A percentile compares a stretch with the other conserved stretches of the same genome.
These are phyloP conservation scores for Eucera pruinosa DNA, from an alignment of 2,888 invertebrate species.

Conservation along the genomic window DNA sequence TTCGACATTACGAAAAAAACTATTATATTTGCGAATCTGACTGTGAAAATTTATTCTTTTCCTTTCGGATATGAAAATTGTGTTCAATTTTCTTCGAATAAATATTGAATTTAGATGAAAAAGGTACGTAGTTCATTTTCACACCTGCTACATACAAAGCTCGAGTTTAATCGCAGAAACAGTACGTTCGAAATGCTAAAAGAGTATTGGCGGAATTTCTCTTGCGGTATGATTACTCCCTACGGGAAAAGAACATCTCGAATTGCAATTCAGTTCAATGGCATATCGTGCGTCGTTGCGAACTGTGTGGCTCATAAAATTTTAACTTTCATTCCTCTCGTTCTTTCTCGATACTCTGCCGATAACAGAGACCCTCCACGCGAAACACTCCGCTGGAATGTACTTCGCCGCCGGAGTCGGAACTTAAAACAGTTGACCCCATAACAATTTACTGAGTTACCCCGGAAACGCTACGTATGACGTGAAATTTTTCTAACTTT, in stretches of 20 bases:
- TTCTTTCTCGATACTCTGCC: conserved; percentile 36
- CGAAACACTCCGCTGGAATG: no score
- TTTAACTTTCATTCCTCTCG: conserved; percentile 42
- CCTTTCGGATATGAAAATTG: no score
- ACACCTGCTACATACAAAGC: no score
- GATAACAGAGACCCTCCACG: conserved; percentile 35
- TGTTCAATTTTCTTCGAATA: no score
- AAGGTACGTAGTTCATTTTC: no score
- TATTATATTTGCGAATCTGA: no score
- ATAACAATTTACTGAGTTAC: conserved; percentile 42
- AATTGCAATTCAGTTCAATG: conserved; percentile 43
- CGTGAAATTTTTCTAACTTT: conserved; percentile 39
- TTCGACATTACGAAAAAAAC: no score
- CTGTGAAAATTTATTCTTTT: no score
- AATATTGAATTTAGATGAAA: no score
- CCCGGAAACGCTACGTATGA: background rate
- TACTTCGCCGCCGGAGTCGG: background rate
- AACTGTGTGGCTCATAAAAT: conserved; percentile 46
- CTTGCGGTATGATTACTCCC: conserved; percentile 13
- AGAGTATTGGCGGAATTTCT: no score
- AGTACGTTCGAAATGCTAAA: no score
- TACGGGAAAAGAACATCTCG: conserved; percentile 14
- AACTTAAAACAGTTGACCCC: conserved; percentile 17
- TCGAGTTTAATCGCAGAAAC: no score
- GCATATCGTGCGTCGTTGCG: conserved; percentile 25